Conservation (phyloP, 2,797 vertebrate species). For the Brachymystax lenok region DNA sequence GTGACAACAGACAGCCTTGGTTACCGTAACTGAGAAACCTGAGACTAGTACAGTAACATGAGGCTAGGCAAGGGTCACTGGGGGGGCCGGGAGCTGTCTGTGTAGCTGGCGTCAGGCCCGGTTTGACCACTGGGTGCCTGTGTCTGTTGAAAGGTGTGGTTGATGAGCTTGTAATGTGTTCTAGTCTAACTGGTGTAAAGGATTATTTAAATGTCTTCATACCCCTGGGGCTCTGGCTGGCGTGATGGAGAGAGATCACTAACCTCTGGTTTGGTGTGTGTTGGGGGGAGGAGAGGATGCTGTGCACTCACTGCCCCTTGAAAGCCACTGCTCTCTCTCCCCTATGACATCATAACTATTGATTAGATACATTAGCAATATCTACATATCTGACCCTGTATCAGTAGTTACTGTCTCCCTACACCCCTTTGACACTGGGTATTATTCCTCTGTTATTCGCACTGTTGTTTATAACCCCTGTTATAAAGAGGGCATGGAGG, state of each 20-base stretch:
- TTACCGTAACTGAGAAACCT: conserved; percentile 70
- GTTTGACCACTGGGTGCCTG: conserved; percentile 45
- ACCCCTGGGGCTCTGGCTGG: conserved; percentile 19
- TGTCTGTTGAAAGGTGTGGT: conserved; percentile 53
- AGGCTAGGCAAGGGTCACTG: conserved; percentile 53
- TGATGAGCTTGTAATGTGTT: conserved; percentile 34
- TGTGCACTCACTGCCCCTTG: not conserved
- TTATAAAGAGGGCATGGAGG: conserved; percentile 44
- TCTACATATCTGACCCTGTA: not conserved
- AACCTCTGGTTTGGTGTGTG: conserved; percentile 23
- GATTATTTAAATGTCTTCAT: conserved; percentile 49
- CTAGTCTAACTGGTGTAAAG: conserved; percentile 41
- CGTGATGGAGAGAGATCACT: conserved; percentile 22
- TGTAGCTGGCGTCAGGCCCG: conserved; percentile 53
- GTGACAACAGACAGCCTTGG: conserved; percentile 62
- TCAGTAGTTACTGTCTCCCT: not conserved
- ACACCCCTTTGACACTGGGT: not conserved
- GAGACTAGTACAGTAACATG: conserved; percentile 58
- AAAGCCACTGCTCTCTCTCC: not conserved
- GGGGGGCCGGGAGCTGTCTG: conserved; percentile 57
- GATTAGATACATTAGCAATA: not conserved
- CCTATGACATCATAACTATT: not conserved
- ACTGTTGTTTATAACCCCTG: conserved; percentile 57
- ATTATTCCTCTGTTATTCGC: not conserved
- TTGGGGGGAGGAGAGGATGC: not conserved